Evolutionary conservation across 1,140 invertebrate species (phyloP), one percentile per base, ranked within the genome.

Genomic region (Diachasma alloeum): DNA sequence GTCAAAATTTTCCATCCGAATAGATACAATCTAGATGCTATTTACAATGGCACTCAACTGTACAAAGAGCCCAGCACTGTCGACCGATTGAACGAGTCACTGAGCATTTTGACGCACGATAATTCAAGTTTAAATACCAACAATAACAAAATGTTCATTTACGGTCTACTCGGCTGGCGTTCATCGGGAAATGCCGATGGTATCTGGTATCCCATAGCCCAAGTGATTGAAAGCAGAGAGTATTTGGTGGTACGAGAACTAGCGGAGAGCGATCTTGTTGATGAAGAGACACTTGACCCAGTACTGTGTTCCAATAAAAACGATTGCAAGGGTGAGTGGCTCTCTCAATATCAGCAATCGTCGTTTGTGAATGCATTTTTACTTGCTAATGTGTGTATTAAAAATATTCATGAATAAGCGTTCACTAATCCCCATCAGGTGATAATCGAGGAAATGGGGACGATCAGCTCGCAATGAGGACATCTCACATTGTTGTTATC

Each of bases 141-240:
- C 36, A 88, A 88, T 72, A 90, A 88, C 66, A 89, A 89, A 68
- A 88, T 89, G 80, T 90, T 87, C 78, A 86, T 86, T 1, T 90
- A 89, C 56, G 81, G 82, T 36, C 72, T 90, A 22, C 56, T 89
- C 53, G 80, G 81, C 8, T 87, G 85, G 81, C 78, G 79, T 17
- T 37, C 0, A 68, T 13, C 13, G 6, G 31, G 36, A 4, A 31
- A 26, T 68, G 39, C 8, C n/a, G 24, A 63, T 39, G 39, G 37
- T 0, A 66, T 63, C 10, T 90, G 88, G 88, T 80, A 80, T 59
- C 87, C 88, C 0, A 81, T 90, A n/a, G 82, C 88, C 39, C 82
- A 83, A 39, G 81, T 87, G 0, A 77, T 82, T 24, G 86, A 90
- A 63, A 69, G 78, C 31, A 69, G 76, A 13, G 82, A 84, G 71